phyloP scores from a whole-genome alignment of 2,797 vertebrate genomes.

The Potorous gilbertii region DNA sequence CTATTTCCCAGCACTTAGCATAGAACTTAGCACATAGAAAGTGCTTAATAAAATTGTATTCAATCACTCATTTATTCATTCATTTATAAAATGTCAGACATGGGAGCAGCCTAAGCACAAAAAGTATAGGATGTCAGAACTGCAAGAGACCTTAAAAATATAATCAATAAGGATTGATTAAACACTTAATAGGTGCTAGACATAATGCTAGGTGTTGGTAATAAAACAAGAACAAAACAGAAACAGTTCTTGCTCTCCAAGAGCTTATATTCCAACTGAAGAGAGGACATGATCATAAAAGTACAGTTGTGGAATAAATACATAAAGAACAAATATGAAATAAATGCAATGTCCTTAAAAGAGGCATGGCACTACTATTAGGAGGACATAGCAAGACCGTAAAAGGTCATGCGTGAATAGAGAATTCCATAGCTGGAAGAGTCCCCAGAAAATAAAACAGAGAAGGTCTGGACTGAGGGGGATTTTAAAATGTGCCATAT shows the following conservation, averaged over 20 bases:
- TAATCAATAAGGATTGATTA: background rate
- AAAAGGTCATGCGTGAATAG: background rate
- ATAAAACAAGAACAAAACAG: background rate
- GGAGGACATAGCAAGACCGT: no score
- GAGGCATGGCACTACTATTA: no score
- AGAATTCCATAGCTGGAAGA: background rate
- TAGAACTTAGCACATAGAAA: no score
- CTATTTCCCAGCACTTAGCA: no score
- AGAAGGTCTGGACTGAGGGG: background rate
- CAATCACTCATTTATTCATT: background rate
- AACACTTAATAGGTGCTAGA: background rate
- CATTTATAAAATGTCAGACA: background rate
- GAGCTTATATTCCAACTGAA: background rate
- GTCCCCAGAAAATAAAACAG: background rate
- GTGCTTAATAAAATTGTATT: no score
- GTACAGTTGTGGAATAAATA: background rate
- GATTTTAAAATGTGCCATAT: background rate
- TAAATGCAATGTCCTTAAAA: background rate
- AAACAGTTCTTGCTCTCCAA: background rate
- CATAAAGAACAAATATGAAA: background rate
- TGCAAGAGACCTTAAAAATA: background rate
- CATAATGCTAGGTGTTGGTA: accelerated
- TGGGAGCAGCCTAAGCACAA: background rate
- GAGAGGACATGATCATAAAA: background rate
- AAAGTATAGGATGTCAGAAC: background rate